A percentile compares a stretch with the other conserved stretches of the same genome.
Conservation (phyloP, 2,797 vertebrate species). For the Tarsius wallacei region DNA sequence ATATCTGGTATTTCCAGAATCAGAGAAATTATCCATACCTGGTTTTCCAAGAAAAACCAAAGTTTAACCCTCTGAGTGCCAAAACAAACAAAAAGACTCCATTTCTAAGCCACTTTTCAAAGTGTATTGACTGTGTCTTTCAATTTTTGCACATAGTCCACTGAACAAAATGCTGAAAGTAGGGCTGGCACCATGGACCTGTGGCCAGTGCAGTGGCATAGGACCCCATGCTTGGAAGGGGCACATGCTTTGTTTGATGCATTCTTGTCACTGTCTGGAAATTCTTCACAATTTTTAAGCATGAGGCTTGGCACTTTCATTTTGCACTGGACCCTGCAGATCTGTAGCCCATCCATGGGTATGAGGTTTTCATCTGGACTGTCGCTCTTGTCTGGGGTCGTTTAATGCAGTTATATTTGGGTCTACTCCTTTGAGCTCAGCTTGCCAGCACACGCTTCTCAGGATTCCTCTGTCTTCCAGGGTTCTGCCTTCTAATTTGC, state of each 20-base stretch:
- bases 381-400: not conserved
- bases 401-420: not conserved
- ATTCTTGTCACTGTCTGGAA: not conserved
- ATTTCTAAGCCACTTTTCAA: not conserved
- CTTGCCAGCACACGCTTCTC: not conserved
- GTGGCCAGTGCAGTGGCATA: rapidly evolving
- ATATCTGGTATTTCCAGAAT: not conserved
- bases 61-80: not conserved
- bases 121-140: not conserved
- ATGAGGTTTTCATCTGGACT: not conserved
- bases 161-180: not conserved
- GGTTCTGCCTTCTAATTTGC: conserved; percentile 37
- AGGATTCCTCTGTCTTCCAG: not conserved
- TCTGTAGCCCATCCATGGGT: not conserved
- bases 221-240: not conserved
- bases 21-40: not conserved
- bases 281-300: not conserved
- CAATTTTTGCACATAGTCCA: not conserved
- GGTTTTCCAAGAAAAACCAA: not conserved
- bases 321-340: not conserved
- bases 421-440: not conserved
- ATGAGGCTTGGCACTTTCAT: not conserved
- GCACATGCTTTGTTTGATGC: not conserved
- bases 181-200: not conserved
- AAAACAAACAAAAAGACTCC: not conserved